These are phyloP conservation scores for Spea hammondii DNA, from an alignment of 2,797 vertebrate genomes.

Conservation along the genomic window DNA sequence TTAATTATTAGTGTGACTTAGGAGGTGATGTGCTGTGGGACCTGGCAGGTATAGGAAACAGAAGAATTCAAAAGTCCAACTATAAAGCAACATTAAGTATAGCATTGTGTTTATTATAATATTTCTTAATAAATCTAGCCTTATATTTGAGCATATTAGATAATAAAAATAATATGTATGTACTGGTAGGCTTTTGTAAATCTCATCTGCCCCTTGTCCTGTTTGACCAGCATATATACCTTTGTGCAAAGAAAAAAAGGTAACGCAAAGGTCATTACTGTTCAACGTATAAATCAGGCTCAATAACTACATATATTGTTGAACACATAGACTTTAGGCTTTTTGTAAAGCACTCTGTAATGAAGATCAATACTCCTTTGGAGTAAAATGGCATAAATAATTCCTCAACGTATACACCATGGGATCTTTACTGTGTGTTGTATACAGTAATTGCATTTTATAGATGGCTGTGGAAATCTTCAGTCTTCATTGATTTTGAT, in stretches of 20 bases:
- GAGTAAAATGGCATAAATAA: constrained; percentile 82
- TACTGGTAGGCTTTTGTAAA: too few species aligned
- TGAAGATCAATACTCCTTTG: constrained; percentile 82
- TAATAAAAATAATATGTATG: too few species aligned
- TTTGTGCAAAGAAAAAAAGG: constrained; percentile 48
- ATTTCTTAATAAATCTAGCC: too few species aligned
- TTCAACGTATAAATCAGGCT: constrained; percentile 71
- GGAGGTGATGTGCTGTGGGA: too few species aligned
- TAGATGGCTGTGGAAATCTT: constrained; percentile 76
- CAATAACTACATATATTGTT: constrained; percentile 72
- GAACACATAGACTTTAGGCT: constrained; percentile 63
- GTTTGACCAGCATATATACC: background rate
- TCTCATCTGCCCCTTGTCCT: too few species aligned
- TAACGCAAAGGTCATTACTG: constrained; percentile 73
- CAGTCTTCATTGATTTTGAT: constrained; percentile 84
- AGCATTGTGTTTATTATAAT: too few species aligned
- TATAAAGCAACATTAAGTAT: too few species aligned
- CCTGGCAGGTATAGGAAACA: too few species aligned
- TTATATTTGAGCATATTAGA: too few species aligned
- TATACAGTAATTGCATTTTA: constrained; percentile 81
- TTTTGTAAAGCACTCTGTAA: constrained; percentile 73
- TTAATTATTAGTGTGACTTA: too few species aligned
- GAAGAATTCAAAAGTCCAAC: too few species aligned
- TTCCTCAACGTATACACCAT: constrained; percentile 73
- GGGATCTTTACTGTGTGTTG: constrained; percentile 72